These are phyloP conservation scores for Drosophila suboccidentalis DNA, from an alignment of 2,888 invertebrate species.

Conservation along the genomic window DNA sequence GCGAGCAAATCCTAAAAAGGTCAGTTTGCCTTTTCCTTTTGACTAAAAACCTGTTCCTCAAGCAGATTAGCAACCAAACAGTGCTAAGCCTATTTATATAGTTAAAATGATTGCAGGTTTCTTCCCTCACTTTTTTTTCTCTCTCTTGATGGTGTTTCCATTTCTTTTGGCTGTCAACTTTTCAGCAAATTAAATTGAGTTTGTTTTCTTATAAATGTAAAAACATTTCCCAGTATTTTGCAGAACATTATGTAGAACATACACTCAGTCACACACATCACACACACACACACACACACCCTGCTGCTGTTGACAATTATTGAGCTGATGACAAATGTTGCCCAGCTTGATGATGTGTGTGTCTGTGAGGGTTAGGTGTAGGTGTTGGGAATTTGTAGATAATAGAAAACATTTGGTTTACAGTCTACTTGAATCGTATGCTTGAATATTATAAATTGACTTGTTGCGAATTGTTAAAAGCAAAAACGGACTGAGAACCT, in stretches of 20 bases:
- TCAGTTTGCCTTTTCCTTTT: constrained; percentile 36
- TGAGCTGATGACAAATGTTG: constrained; percentile 66
- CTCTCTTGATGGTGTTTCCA: not conserved
- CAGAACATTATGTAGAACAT: constrained; percentile 49
- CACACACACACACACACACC: constrained; percentile 15
- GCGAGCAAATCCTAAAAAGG: constrained; percentile 61
- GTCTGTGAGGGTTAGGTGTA: constrained; percentile 3
- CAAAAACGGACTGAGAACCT: constrained; percentile 4
- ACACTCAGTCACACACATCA: constrained; percentile 2
- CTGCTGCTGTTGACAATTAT: constrained; percentile 63
- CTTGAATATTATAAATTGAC: constrained; percentile 30
- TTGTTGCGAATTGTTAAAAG: constrained; percentile 16
- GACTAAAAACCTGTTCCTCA: constrained; percentile 65
- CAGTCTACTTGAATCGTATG: constrained; percentile 19
- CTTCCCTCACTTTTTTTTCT: not conserved
- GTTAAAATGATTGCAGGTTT: constrained; percentile 57
- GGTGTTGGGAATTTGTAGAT: constrained; percentile 4
- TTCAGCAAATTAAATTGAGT: constrained; percentile 74
- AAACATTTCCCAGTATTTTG: constrained; percentile 68
- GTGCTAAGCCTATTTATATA: constrained; percentile 76
- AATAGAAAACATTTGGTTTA: constrained; percentile 3
- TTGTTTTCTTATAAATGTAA: constrained; percentile 69
- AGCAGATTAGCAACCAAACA: constrained; percentile 69
- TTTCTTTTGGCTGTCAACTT: constrained; percentile 54
- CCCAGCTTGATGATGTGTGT: constrained; percentile 16